Percentiles rank a stretch among this genome's conserved stretches.
Evolutionary conservation across 2,113 vertebrate genomes (phyloP).

Genomic region (Cnemophilus loriae): DNA sequence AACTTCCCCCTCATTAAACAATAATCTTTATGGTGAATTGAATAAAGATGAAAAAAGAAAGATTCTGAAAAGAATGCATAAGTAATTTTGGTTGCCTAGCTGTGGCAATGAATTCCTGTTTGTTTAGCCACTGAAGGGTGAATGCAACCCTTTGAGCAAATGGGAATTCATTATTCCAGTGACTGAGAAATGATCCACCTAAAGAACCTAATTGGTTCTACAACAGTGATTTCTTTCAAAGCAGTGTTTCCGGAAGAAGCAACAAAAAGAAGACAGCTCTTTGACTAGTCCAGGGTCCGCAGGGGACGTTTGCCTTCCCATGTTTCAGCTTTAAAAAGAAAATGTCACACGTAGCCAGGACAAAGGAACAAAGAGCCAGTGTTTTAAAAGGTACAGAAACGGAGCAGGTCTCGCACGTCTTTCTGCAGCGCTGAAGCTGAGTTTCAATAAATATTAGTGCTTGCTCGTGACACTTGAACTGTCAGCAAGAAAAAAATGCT

Average conservation of each 20-base stretch:
- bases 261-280: constrained; percentile 43
- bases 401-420: background rate
- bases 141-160: constrained; percentile 59
- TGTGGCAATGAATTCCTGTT: constrained; percentile 60
- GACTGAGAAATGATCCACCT: constrained; percentile 57
- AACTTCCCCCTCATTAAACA: constrained; percentile 51
- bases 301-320: constrained; percentile 16
- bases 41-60: constrained; percentile 9
- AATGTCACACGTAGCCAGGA: background rate
- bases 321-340: constrained; percentile 20
- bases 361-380: constrained; percentile 7
- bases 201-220: constrained; percentile 51
- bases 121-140: constrained; percentile 51
- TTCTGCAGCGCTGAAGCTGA: background rate
- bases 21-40: constrained; percentile 24
- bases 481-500: background rate
- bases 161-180: constrained; percentile 52
- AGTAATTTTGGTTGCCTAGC: constrained; percentile 49
- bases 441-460: background rate
- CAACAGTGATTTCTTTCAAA: constrained; percentile 48
- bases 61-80: constrained; percentile 43
- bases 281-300: background rate
- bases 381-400: background rate
- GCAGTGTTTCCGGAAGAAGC: background rate
- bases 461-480: background rate